Base-by-base conservation (phyloP, 2,797 vertebrate genomes). In the Megalops cyprinoides region DNA sequence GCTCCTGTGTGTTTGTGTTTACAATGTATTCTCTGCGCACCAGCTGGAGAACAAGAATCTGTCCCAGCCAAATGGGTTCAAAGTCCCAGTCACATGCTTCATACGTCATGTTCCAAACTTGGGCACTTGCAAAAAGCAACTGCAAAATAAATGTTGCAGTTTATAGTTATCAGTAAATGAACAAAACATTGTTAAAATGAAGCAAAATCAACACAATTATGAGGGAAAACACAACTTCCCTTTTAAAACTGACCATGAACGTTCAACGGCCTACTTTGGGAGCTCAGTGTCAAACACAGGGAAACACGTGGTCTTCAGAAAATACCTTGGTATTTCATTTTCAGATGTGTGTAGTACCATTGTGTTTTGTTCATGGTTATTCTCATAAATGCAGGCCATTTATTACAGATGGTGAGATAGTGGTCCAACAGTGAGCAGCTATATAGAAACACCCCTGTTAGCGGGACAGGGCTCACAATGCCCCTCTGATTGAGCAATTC, bases 381-480 rank as follows among this genome's bases (percentile, higher is more conserved):
- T 65, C n/a, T 1, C 4, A 73, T 76, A 53, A 81, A 65, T 51
- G 23, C 15, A 31, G 3, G 20, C 46, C 34, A 55, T 51, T 51
- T 65, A 81, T 28, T 31, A 42, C 75, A 23, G 74, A 56, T 12
- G 34, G 74, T 14, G 31, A 76, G 51, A 20, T 37, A 20, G 12
- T 56, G 74, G 28, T 15, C 23, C 20, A 23, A 7, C 65, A 23
- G 65, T 42, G 9, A 42, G n/a, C 28, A 58, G 25, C 12, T 31
- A 55, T 15, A 80, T 55, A 65, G 71, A 67, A n/a, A 31, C 73
- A n/a, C 46, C 42, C 42, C n/a, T 67, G 74, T 51, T 53, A 37
- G 20, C 31, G 48, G n/a, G 25, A 10, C 23, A 31, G 39, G 7
- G 9, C 37, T 7, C 10, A 42, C n/a, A 69, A 42, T 23, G 6